Evolutionary conservation across 2,888 invertebrate genomes (phyloP).

Genomic region (Drosophila multiciliata): DNA sequence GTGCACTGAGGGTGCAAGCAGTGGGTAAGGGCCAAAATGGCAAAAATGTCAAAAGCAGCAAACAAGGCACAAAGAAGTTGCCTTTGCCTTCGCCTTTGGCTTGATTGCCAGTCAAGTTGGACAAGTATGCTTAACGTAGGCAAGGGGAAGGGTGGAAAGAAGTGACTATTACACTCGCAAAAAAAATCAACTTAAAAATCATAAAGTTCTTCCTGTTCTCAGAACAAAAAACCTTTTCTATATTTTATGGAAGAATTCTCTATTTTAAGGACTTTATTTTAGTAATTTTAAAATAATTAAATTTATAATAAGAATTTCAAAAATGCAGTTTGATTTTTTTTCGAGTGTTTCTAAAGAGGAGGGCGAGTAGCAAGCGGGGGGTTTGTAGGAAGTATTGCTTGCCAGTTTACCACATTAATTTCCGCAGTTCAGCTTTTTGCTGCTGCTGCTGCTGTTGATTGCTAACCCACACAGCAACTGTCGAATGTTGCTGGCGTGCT

Average conservation of each 20-base stretch:
- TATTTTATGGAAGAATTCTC: too few relatives aligned
- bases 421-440: conserved; percentile 53
- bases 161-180: not conserved
- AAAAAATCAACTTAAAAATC: not conserved
- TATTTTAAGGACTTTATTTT: too few relatives aligned
- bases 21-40: conserved; percentile 20
- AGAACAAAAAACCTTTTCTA: too few relatives aligned
- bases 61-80: conserved; percentile 44
- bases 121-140: not conserved
- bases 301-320: too few relatives aligned
- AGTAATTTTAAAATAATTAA: too few relatives aligned
- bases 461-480: conserved; percentile 28
- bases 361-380: not conserved
- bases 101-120: conserved; percentile 39
- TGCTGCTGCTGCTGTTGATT: conserved; percentile 46
- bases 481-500: conserved; percentile 52
- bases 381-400: conserved; percentile 19
- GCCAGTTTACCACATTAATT: conserved; percentile 80
- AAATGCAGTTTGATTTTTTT: not conserved
- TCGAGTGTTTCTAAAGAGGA: not conserved
- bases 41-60: conserved; percentile 61
- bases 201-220: too few relatives aligned
- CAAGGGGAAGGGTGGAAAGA: not conserved
- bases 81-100: conserved; percentile 2
- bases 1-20: not conserved